A percentile compares a stretch with the other conserved stretches of the same genome.
phyloP scores from a whole-genome alignment of 2,797 vertebrate genomes.

The Antrozous pallidus region DNA sequence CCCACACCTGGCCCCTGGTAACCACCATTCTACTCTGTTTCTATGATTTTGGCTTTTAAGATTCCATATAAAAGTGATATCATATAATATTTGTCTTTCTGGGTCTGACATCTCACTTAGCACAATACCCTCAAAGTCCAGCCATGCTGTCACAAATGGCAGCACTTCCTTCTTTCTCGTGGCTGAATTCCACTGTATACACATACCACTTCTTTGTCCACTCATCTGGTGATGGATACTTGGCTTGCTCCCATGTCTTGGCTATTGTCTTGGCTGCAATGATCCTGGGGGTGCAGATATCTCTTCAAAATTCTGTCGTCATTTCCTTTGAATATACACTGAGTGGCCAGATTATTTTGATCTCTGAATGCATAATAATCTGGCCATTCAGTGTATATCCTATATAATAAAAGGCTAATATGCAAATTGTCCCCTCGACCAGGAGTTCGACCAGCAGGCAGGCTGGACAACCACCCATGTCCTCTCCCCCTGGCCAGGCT shows the following conservation, averaged over 20 bases:
- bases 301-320: not conserved
- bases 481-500: too few relatives aligned
- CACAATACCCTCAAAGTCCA: not conserved
- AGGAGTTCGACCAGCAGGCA: too few relatives aligned
- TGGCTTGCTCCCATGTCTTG: not conserved
- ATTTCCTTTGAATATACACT: not conserved
- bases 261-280: not conserved
- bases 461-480: too few relatives aligned
- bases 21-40: not conserved
- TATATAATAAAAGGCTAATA: too few relatives aligned
- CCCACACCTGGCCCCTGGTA: not conserved
- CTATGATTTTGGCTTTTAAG: not conserved
- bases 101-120: not conserved
- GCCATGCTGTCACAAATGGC: not conserved
- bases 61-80: not conserved
- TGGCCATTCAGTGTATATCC: too few relatives aligned
- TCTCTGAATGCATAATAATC: too few relatives aligned
- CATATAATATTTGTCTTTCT: not conserved
- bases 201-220: not conserved
- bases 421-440: too few relatives aligned
- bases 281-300: not conserved
- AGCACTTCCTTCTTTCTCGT: not conserved
- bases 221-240: not conserved
- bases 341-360: too few relatives aligned
- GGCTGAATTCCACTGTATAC: not conserved